Base-by-base conservation (phyloP, 2,888 invertebrate species). In the Lasius fuliginosus region DNA sequence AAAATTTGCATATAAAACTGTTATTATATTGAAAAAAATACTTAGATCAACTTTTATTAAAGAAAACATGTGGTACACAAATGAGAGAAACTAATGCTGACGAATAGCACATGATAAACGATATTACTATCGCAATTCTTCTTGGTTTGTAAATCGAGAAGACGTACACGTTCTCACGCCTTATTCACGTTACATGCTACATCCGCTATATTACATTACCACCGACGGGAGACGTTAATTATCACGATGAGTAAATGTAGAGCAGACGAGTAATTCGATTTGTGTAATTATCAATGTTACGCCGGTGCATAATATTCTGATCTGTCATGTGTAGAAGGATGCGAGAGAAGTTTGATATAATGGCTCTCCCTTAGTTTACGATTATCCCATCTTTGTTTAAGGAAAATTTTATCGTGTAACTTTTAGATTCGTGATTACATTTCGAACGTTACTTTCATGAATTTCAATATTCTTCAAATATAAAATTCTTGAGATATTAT, bases 141-240 rank as follows among this genome's bases (percentile, higher is more conserved):
- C 46, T 23, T 23, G 46, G 11, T 23, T 60, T 69, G 69, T 69
- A 69, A 79, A 18, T 46, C 33, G 46, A 69, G 69, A 79, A 79
- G 79, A 69, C 46, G 8, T 46, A 60, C 9, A 60, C 6, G 12
- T 69, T 79, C 79, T 79, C 71, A 69, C 69, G 46, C 36, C 71
- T 71, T 71, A 56, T 77, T 77, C 77, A 1, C 33, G 71, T 81
- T 79, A 46, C 33, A 69, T 18, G 36, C 49, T 71, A 81, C 60
- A 62, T 81, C 60, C 71, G 60, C 71, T 8, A 60, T 69, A 62
- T 81, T 81, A 81, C 60, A 81, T 81, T 81, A 81, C 58, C 46
- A 23, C 46, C 46, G 23, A 62, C 60, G 42, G 18, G 60, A 81
- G 71, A 62, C 9, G 46, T 36, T 71, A 81, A 81, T 81, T 60